Evolutionary conservation across 2,113 vertebrate species (phyloP).

Genomic region (Phyllostomus hastatus): DNA sequence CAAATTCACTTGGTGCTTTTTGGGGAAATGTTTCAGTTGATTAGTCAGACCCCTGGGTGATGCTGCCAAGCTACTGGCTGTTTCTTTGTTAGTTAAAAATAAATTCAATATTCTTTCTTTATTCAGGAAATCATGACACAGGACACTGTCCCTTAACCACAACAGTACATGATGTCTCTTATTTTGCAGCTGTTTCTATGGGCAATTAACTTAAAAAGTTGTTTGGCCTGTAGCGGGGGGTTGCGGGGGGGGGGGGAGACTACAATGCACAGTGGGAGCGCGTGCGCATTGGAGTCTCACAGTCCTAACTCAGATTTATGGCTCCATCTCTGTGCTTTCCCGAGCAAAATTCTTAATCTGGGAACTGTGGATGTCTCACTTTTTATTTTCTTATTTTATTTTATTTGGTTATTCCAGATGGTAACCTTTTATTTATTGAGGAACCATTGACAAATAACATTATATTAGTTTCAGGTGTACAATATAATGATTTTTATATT

Average conservation of each 20-base stretch:
- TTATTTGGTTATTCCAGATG: neutral
- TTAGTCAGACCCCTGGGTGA: neutral
- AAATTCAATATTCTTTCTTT: constrained; percentile 18
- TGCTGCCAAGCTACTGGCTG: neutral
- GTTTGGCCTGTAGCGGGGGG: neutral
- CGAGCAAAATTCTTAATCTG: neutral
- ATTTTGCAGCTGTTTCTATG: neutral
- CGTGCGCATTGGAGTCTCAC: neutral
- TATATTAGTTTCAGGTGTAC: neutral
- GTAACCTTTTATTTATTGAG: neutral
- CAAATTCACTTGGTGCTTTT: neutral
- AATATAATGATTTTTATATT: neutral
- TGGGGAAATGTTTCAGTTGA: neutral
- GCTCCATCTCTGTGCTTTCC: neutral
- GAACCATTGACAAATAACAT: neutral
- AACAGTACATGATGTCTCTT: neutral
- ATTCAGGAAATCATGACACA: neutral
- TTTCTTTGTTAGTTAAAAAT: neutral
- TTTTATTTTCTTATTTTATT: neutral
- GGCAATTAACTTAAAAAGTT: neutral
- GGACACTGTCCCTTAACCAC: neutral
- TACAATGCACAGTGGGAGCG: rapidly evolving
- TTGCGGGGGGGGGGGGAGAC: neutral
- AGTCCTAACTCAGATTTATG: neutral
- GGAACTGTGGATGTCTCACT: neutral